Conservation (phyloP, 2,888 invertebrate species). For the Lycia hirtaria region DNA sequence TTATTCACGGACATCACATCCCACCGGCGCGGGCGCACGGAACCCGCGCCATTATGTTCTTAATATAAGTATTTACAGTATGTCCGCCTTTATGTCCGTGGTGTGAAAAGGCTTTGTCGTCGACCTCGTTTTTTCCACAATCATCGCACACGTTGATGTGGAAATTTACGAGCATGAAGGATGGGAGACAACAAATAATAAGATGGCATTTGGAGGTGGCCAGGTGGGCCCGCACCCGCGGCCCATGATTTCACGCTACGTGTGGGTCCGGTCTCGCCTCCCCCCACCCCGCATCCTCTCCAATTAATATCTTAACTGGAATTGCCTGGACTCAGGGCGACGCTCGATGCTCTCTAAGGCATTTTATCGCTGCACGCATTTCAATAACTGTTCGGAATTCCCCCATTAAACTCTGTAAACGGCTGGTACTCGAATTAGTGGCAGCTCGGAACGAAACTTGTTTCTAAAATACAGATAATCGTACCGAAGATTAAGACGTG, state of each 20-base stretch:
- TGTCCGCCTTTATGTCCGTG: slow-evolving; percentile 71
- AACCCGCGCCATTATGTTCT: slow-evolving; percentile 60
- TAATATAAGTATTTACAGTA: slow-evolving; percentile 62
- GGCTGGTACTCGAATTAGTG: slow-evolving; percentile 38
- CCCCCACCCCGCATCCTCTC: slow-evolving; percentile 50
- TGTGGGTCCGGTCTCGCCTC: slow-evolving; percentile 69
- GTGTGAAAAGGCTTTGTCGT: slow-evolving; percentile 82
- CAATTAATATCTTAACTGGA: slow-evolving; percentile 82
- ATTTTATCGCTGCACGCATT: slow-evolving; percentile 66
- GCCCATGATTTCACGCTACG: slow-evolving; percentile 82
- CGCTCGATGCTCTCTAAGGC: slow-evolving; percentile 41
- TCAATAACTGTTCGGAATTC: slow-evolving; percentile 58
- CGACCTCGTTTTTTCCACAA: slow-evolving; percentile 78
- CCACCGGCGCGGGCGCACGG: slow-evolving; percentile 61
- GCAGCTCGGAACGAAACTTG: slow-evolving; percentile 45
- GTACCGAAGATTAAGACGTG: slow-evolving; percentile 43
- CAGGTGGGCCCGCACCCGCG: slow-evolving; percentile 78
- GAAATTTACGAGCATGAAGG: slow-evolving; percentile 84
- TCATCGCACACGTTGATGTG: slow-evolving; percentile 84
- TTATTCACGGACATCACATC: slow-evolving; percentile 80
- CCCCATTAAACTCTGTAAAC: slow-evolving; percentile 55
- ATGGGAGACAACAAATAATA: slow-evolving; percentile 84
- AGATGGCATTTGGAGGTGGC: slow-evolving; percentile 66
- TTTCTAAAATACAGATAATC: slow-evolving; percentile 50
- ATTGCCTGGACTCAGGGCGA: slow-evolving; percentile 62